These are phyloP conservation scores for Chelmon rostratus DNA, from an alignment of 2,797 vertebrate species.

Conservation along the genomic window DNA sequence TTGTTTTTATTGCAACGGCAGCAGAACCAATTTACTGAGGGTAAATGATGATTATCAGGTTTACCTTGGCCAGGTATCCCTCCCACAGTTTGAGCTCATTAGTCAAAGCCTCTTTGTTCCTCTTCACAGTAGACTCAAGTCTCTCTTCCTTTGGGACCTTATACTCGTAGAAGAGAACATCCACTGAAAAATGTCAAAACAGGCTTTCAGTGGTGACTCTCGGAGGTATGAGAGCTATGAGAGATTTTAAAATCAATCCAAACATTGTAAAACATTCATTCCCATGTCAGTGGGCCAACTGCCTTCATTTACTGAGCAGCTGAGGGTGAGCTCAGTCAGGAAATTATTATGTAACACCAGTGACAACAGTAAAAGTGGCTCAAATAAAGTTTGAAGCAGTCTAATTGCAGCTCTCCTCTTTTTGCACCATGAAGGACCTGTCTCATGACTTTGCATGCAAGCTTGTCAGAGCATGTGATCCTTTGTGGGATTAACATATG, in stretches of 20 bases:
- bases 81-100: slow-evolving; percentile 82
- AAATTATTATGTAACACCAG: neutral
- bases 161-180: slow-evolving; percentile 73
- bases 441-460: slow-evolving; percentile 41
- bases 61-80: slow-evolving; percentile 75
- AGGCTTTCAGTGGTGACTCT: neutral
- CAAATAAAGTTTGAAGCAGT: neutral
- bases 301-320: neutral
- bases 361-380: neutral
- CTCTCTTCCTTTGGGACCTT: slow-evolving; percentile 80
- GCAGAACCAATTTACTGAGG: too few relatives aligned
- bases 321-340: neutral
- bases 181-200: slow-evolving; percentile 50
- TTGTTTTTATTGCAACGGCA: too few relatives aligned
- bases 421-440: neutral
- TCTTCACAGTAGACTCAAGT: slow-evolving; percentile 76
- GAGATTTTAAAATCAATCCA: neutral
- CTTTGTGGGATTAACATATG: slow-evolving; percentile 23
- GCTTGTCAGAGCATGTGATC: slow-evolving; percentile 38
- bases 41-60: neutral
- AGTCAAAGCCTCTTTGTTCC: slow-evolving; percentile 67
- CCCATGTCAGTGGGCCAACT: neutral
- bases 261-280: neutral
- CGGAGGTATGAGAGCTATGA: neutral
- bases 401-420: neutral